Evolutionary conservation across 2,113 vertebrate species (phyloP), one percentile per base, ranked within the genome.

Genomic region (Fulica atra): DNA sequence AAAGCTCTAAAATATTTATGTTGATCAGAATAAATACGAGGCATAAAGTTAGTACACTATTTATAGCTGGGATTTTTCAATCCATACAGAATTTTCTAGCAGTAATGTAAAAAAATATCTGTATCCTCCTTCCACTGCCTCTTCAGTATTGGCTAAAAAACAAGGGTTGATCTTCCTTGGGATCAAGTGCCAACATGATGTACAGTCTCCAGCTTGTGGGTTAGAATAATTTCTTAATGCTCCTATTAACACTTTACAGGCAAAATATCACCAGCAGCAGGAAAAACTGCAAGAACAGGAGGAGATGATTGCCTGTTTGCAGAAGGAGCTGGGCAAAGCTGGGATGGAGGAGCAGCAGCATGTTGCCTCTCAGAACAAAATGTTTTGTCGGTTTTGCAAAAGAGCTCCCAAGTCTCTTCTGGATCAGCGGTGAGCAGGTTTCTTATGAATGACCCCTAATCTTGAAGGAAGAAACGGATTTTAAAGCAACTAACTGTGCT

Each of bases 381-480:
- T 97, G 17, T 98, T 99, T 78, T 98, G 98, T 60, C 95, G 72
- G 72, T 97, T 99, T 97, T 98, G 97, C 90, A 97, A 88, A 81
- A 97, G 95, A 92, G 96, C 97, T 10, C 96, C 97, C 66, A 96
- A 96, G 78, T 97, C 96, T 53, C 42, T 96, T 14, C 80, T 97
- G 51, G 98, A 99, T 93, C 98, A 97, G 93, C 97, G 96, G 99
- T 99, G 96, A 98, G 98, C 0, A 12, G 17, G n/a, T 86, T 61
- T 81, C 53, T 48, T 80, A 8, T 69, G 54, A 63, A 33, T 29
- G 3, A 35, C 16, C 31, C 76, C 19, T 46, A 44, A 12, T 2
- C 2, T 16, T 57, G 61, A 86, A 73, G 44, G 59, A 76, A 80
- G 44, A 66, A 73, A 42, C 0, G 2, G 20, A 42, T 83, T 92